Conservation (phyloP, 2,888 invertebrate species). For the Scrobipalpa atriplicella region DNA sequence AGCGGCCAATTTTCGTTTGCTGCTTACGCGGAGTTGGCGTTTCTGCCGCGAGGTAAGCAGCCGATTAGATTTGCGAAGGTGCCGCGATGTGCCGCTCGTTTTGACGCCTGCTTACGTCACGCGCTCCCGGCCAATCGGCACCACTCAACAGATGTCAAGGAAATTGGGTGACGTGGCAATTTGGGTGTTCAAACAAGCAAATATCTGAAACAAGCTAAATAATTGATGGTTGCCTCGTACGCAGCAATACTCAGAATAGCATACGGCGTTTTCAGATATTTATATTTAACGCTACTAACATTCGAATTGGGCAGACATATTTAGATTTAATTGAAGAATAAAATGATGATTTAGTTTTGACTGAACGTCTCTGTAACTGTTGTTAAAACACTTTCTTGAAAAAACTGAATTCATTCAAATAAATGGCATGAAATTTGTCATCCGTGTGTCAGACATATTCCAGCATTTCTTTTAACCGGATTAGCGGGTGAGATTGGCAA, state of each 20-base stretch:
- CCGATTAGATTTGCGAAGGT: conserved; percentile 21
- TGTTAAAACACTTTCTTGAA: too few relatives aligned
- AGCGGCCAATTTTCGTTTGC: conserved; percentile 25
- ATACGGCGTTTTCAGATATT: not conserved
- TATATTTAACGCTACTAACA: too few relatives aligned
- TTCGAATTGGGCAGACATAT: too few relatives aligned
- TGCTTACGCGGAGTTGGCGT: not conserved
- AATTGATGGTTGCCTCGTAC: not conserved
- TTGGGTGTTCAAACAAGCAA: conserved; percentile 1
- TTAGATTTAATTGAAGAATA: too few relatives aligned
- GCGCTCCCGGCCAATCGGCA: conserved; percentile 23
- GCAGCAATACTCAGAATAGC: not conserved
- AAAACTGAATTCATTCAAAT: too few relatives aligned
- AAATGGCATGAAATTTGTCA: not conserved
- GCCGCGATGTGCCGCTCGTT: conserved; percentile 9
- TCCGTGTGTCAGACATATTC: conserved; percentile 8
- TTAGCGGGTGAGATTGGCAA: conserved; percentile 24
- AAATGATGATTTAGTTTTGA: too few relatives aligned
- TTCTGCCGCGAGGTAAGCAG: not conserved
- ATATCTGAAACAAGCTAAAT: conserved; percentile 8
- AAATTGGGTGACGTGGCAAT: conserved; percentile 5
- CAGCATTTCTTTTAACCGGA: conserved; percentile 11
- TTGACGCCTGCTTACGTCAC: conserved; percentile 1
- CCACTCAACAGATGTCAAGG: not conserved
- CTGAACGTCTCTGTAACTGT: too few relatives aligned